Evolutionary conservation across 1,140 invertebrate species (phyloP).

Genomic region (Drosophila rhopaloa): DNA sequence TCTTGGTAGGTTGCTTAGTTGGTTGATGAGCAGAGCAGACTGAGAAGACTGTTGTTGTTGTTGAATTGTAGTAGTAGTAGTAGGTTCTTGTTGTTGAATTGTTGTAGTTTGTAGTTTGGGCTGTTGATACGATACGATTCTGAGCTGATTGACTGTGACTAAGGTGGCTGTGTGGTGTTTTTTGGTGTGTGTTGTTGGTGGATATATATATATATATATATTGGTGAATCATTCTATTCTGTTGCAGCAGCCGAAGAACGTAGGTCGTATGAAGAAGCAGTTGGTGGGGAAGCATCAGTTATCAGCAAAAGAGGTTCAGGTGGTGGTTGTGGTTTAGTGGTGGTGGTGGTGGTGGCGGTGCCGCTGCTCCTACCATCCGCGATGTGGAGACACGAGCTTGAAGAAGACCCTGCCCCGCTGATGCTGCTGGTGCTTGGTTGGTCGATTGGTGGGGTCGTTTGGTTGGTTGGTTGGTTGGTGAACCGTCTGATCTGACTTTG

Average conservation of each 20-base stretch:
- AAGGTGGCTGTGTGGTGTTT: slow-evolving; percentile 43
- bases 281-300: slow-evolving; percentile 49
- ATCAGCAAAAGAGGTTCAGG: slow-evolving; percentile 45
- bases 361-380: slow-evolving; percentile 34
- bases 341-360: slow-evolving; percentile 8
- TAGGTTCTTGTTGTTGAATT: slow-evolving; percentile 32
- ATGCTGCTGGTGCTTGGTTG: slow-evolving; percentile 45
- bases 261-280: slow-evolving; percentile 58
- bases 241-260: slow-evolving; percentile 49
- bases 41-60: slow-evolving; percentile 65
- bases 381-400: slow-evolving; percentile 18
- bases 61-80: slow-evolving; percentile 40
- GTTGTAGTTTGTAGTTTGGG: slow-evolving; percentile 41
- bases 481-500: not conserved
- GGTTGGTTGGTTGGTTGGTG: slow-evolving; percentile 2
- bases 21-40: slow-evolving; percentile 63
- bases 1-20: slow-evolving; percentile 42
- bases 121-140: slow-evolving; percentile 44
- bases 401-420: slow-evolving; percentile 37
- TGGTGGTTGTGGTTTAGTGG: slow-evolving; percentile 37
- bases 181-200: slow-evolving; percentile 46
- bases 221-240: slow-evolving; percentile 38
- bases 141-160: slow-evolving; percentile 49
- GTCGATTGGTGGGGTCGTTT: slow-evolving; percentile 22
- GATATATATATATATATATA: slow-evolving; percentile 5